Evolutionary conservation across 2,113 vertebrate species (phyloP).

Genomic region (Myiagra hebetior): DNA sequence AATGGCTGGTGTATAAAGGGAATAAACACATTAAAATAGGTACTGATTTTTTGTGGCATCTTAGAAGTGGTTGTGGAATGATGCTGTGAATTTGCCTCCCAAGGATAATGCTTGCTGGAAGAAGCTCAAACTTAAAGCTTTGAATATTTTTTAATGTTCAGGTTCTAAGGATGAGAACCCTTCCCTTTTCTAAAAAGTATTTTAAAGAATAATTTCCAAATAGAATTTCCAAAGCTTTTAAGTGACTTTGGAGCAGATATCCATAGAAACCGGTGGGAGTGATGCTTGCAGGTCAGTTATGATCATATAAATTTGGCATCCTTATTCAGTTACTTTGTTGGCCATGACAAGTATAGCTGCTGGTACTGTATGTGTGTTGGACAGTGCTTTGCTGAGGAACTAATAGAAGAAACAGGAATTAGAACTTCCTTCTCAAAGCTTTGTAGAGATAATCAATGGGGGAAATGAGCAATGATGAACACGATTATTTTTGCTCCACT

Average conservation of each 20-base stretch:
- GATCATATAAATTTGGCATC: not conserved
- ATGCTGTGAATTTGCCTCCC: not conserved
- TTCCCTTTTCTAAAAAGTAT: not conserved
- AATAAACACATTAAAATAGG: conserved; percentile 92
- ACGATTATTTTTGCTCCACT: not conserved
- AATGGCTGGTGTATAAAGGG: conserved; percentile 91
- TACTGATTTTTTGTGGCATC: conserved; percentile 54
- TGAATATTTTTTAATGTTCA: not conserved
- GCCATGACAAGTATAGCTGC: not conserved
- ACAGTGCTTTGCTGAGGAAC: not conserved
- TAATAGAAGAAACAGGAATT: not conserved
- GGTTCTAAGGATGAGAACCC: not conserved
- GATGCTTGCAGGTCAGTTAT: not conserved
- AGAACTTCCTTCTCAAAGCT: not conserved
- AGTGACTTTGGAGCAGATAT: not conserved
- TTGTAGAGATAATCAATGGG: not conserved
- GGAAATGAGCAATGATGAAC: not conserved
- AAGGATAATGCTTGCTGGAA: not conserved
- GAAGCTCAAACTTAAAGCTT: not conserved
- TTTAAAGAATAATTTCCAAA: not conserved
- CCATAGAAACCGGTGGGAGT: not conserved
- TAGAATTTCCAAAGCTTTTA: not conserved
- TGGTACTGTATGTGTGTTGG: not conserved
- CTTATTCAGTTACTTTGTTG: not conserved
- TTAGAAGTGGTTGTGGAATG: not conserved